Percentiles rank a stretch among this genome's conserved stretches.
Evolutionary conservation across 2,113 vertebrate genomes (phyloP).

Genomic region (Pelobates fuscus): DNA sequence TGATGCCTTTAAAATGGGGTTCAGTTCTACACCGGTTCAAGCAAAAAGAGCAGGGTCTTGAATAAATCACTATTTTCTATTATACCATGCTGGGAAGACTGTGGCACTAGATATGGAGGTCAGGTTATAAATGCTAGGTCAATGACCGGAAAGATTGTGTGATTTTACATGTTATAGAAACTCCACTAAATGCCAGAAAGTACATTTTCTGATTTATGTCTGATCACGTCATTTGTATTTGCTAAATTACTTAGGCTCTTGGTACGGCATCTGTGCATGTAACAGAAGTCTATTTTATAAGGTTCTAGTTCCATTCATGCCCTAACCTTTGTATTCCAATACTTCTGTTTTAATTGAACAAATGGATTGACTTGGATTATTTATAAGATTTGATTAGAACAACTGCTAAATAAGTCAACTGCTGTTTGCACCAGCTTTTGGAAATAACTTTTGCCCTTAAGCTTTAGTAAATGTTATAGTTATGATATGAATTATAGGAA

Average conservation of each 20-base stretch:
- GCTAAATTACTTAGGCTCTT: not conserved
- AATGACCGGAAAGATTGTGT: no score
- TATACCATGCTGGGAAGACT: no score
- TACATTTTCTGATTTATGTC: not conserved
- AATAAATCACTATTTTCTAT: no score
- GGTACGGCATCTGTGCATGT: not conserved
- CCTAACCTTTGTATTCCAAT: slow-evolving; percentile 7
- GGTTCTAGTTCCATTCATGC: slow-evolving; percentile 3
- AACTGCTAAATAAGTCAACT: slow-evolving; percentile 43
- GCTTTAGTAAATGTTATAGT: slow-evolving; percentile 33
- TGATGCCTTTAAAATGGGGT: no score
- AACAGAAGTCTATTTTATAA: not conserved
- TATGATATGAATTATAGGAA: not conserved
- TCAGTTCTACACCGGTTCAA: no score
- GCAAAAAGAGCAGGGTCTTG: no score
- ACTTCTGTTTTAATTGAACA: slow-evolving; percentile 15
- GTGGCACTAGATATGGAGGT: no score
- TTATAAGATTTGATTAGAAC: slow-evolving; percentile 38
- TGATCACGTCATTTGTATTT: not conserved
- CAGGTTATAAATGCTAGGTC: no score
- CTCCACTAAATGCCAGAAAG: slow-evolving; percentile 13
- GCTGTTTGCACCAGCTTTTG: slow-evolving; percentile 28
- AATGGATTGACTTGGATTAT: slow-evolving; percentile 24
- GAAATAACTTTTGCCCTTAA: slow-evolving; percentile 30
- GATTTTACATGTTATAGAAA: not conserved